Percentiles rank a stretch among this genome's conserved stretches.
These are phyloP conservation scores for Chaetura pelagica DNA, from an alignment of 2,113 vertebrate genomes.

Conservation along the genomic window DNA sequence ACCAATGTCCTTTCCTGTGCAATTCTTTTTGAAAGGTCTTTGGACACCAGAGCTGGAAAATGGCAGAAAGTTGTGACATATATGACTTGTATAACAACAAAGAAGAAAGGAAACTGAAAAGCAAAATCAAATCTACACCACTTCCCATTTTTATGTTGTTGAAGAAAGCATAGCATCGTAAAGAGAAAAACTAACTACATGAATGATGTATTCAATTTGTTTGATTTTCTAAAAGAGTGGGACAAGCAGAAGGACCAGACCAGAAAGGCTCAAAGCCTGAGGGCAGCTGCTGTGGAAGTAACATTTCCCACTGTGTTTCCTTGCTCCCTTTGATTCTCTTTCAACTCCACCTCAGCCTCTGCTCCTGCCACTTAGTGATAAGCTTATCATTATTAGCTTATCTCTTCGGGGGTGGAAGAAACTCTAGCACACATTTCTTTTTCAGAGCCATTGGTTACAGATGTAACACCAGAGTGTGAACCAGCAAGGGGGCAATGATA, in stretches of 20 bases:
- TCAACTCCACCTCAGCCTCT: background rate
- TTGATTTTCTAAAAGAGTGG: background rate
- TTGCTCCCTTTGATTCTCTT: background rate
- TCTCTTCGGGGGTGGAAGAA: background rate
- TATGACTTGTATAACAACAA: background rate
- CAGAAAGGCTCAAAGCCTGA: background rate
- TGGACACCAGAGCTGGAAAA: background rate
- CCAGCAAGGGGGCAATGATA: background rate
- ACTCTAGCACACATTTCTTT: background rate
- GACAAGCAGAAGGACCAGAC: background rate
- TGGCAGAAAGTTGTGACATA: background rate
- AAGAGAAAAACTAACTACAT: background rate
- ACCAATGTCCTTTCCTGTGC: fast-evolving
- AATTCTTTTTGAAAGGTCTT: background rate
- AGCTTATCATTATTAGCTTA: background rate
- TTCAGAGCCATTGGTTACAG: background rate
- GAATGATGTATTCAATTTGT: background rate
- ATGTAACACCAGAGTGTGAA: background rate
- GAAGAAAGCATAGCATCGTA: background rate
- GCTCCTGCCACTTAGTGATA: background rate
- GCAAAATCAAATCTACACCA: background rate
- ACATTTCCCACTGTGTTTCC: background rate
- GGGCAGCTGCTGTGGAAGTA: background rate
- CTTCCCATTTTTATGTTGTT: background rate
- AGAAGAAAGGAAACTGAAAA: background rate